These are phyloP conservation scores for Mimumesa dahlbomi DNA, from an alignment of 2,888 invertebrate genomes.

Conservation along the genomic window DNA sequence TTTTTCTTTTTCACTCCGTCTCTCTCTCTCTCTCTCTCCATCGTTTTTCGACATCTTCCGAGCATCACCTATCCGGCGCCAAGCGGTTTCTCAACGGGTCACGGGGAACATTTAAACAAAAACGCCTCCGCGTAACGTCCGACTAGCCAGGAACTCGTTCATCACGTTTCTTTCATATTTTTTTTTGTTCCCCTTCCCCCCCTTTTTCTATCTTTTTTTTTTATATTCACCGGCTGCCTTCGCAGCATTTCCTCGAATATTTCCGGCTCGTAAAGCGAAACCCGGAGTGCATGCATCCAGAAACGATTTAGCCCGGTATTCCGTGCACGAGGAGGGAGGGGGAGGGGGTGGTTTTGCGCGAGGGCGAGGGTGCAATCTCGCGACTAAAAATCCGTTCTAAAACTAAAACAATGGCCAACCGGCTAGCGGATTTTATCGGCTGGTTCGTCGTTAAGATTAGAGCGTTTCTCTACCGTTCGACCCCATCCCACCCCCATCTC, in stretches of 20 bases:
- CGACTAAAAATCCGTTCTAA: conserved; percentile 58
- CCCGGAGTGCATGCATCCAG: conserved; percentile 21
- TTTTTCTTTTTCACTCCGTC: too few species aligned
- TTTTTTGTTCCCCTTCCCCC: too few species aligned
- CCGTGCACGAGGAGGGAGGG: not conserved
- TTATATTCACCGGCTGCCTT: conserved; percentile 26
- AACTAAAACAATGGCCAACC: conserved; percentile 66
- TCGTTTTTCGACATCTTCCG: too few species aligned
- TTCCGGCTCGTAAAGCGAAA: conserved; percentile 47
- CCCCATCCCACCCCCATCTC: not conserved
- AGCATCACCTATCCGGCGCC: too few species aligned
- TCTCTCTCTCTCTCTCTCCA: too few species aligned
- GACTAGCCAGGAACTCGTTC: conserved; percentile 36
- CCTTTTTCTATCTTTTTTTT: too few species aligned
- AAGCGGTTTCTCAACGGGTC: not conserved
- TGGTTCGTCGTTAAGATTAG: conserved; percentile 74
- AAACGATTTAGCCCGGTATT: conserved; percentile 31
- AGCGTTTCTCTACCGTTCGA: conserved; percentile 20
- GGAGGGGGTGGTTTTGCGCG: too few species aligned
- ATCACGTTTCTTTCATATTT: too few species aligned
- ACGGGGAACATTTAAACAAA: conserved; percentile 27
- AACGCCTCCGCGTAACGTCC: conserved; percentile 24
- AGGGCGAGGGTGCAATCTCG: conserved; percentile 4
- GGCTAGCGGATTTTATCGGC: conserved; percentile 70
- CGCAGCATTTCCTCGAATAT: conserved; percentile 42